Conservation (phyloP, 2,888 invertebrate genomes). For the Drosophila kuntzei region DNA sequence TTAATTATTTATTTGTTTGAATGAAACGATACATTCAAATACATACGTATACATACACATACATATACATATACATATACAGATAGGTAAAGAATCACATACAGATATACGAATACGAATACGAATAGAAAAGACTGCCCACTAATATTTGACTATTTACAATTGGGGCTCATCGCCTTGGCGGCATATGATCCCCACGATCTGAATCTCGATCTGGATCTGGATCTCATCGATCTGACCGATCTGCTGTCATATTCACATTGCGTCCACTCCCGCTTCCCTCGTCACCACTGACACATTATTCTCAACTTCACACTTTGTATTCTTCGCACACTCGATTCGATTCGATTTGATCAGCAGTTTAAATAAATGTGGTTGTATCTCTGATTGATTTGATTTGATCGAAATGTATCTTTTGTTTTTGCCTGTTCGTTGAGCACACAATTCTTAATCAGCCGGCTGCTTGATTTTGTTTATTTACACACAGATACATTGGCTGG, state of each 20-base stretch:
- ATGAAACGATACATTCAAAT: constrained; percentile 14
- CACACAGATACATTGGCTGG: constrained; percentile 26
- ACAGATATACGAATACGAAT: constrained; percentile 36
- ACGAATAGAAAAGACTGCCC: constrained; percentile 42
- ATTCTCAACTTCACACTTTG: neutral
- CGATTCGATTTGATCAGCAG: constrained; percentile 37
- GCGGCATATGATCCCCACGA: constrained; percentile 52
- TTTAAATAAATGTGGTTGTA: constrained; percentile 22
- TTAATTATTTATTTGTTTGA: constrained; percentile 29
- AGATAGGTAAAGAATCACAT: constrained; percentile 26
- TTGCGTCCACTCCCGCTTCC: constrained; percentile 25
- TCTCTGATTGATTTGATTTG: constrained; percentile 12
- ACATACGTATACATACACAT: constrained; percentile 10
- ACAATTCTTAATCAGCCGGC: constrained; percentile 15
- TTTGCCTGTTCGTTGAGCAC: neutral
- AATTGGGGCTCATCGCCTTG: constrained; percentile 44
- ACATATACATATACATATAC: constrained; percentile 6
- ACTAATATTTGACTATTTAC: constrained; percentile 52
- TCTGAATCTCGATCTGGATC: constrained; percentile 44
- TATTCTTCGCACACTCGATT: constrained; percentile 4
- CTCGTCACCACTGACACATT: constrained; percentile 14
- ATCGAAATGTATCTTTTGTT: constrained; percentile 14
- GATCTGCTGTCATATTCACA: constrained; percentile 29
- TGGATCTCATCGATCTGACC: constrained; percentile 48
- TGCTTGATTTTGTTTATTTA: constrained; percentile 48